Evolutionary conservation across 1,140 invertebrate genomes (phyloP), one percentile per base, ranked within the genome.

Genomic region (Drosophila sturtevanti): DNA sequence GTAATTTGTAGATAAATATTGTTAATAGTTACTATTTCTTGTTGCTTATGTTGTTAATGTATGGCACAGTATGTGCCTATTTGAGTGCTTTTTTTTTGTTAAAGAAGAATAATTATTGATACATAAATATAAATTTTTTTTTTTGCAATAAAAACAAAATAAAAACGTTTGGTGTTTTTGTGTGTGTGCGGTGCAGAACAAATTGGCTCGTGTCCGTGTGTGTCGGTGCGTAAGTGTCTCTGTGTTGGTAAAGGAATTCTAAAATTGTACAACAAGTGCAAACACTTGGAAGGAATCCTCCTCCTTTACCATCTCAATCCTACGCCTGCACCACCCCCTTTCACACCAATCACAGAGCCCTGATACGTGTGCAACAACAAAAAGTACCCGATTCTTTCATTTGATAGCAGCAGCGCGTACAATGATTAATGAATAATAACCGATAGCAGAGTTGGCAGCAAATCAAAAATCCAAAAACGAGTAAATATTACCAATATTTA

Each of bases 1-100:
- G 41, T 48, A 48, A 48, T 48, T 41, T 48, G 41, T 48, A 21
- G 41, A 48, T 48, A 48, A 48, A 48, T 48, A 48, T 48, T 48
- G 41, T 48, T 48, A 48, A 48, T 48, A 21, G 41, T 48, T 48
- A n/a, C 37, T 38, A n/a, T 16, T 48, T 48, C 41, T 21, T 48
- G 41, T 48, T 48, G 41, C 41, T 48, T 48, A 21, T 48, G 18
- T 21, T 21, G 41, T 48, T 48, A 48, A 48, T 21, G 41, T 31
- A 31, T 31, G 27, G 5, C 27, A 31, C 27, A 31, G 27, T 48
- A 16, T 4, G 6, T 48, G 16, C 18, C 16, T 21, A 16, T 48
- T 1, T 18, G 11, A 16, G 38, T 7, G 16, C 16, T 48, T 18
- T 48, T 48, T 48, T 48, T 11, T 18, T 18, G 4, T 16, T 10